Evolutionary conservation across 1,140 invertebrate species (phyloP), one percentile per base, ranked within the genome.

Genomic region (Copidosoma floridanum): DNA sequence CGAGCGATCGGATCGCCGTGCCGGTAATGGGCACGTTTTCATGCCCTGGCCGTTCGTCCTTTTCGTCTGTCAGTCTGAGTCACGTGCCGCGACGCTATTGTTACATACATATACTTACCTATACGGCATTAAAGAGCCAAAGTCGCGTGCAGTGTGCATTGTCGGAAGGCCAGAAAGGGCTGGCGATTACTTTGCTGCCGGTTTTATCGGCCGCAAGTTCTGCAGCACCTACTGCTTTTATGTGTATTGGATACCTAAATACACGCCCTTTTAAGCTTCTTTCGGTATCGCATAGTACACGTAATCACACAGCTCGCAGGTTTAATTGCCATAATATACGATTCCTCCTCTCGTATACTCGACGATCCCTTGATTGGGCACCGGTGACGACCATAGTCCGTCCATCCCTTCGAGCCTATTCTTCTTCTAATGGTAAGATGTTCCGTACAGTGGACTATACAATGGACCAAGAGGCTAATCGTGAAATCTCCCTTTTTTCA

Each of bases 141-240:
- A 61, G 59, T 61, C 59, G 52, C 59, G 59, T 61, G 59, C 35
- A n/a, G n/a, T n/a, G n/a, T n/a, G 11, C 59, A 46, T 60, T 60
- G 57, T 60, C 41, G 40, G 24, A 21, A n/a, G n/a, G n/a, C n/a
- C n/a, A n/a, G n/a, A 7, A 43, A 40, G 26, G 53, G 53, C 40
- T 55, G 24, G 53, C 46, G 32, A 55, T 55, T 55, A 41, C 53
- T 57, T 57, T 35, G 43, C 47, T 38, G 54, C 50, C 35, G 44
- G 29, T 37, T n/a, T 57, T 44, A 55, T 55, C 53, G 53, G 26
- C 27, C 41, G 37, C 12, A 41, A 54, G 38, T 43, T 41, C n/a
- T n/a, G n/a, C n/a, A 43, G 18, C 18, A 43, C 20, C 18, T 43
- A 21, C 40, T 23, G 40, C 40, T 24, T n/a, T 38, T 51, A 27